Evolutionary conservation across 2,888 invertebrate species (phyloP), one percentile per base, ranked within the genome.

Genomic region (Cataglyphis livida): DNA sequence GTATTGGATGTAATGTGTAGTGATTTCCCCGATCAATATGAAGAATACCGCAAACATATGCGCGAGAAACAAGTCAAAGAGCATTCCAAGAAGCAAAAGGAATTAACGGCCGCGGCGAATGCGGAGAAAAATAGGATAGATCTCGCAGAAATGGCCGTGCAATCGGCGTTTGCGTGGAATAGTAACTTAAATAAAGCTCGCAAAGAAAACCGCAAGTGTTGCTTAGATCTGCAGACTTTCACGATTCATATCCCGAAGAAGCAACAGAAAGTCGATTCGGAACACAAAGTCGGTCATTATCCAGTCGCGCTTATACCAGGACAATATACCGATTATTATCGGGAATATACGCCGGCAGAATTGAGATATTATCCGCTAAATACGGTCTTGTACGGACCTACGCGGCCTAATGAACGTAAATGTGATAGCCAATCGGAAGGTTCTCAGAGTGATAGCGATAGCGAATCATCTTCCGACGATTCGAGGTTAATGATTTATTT

Each of bases 1-100:
- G 98, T 99, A 70, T 95, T 99, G 89, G 99, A 99, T 93, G 97
- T 99, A 81, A 98, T 99, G 98, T 97, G 97, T 89, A 97, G 97
- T 48, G 99, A 99, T 95, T 99, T 99, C 95, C 98, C 98, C 64
- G 98, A 98, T 85, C 99, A 99, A 93, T 99, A 98, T 93, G 98
- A 98, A 94, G 99, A 99, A 93, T 98, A 97, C 94, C 96, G 98
- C 79, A 96, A 97, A 87, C 96, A 97, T 91, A 96, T 97, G 93
- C 95, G 96, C 12, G 96, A 96, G 93, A 96, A 96, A 90, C 97
- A 97, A 92, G 96, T 96, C 38, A 96, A 96, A 90, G 97, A 97
- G 94, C 95, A 97, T 89, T 96, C 96, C 76, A 96, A 96, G 85
- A 96, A 96, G 90, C 97, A 96, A 90, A 96, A 96, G 92, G 96